Base-by-base conservation (phyloP, 2,797 vertebrate genomes). In the Echeneis naucrates region DNA sequence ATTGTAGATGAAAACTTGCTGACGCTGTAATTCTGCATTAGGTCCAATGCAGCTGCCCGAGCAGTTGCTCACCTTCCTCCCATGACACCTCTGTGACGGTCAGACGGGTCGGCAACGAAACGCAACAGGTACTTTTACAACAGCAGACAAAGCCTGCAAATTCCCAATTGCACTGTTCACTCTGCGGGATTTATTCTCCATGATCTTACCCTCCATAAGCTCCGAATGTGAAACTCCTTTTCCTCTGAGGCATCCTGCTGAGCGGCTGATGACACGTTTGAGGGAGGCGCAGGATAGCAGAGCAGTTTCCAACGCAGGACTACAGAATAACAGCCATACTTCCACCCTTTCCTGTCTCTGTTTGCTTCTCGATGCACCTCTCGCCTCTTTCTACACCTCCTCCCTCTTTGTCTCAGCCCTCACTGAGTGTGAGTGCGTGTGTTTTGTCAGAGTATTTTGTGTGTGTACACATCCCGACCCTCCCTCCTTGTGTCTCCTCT, bases 221-320 rank as follows among this genome's bases (percentile, higher is more conserved):
- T 83, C 95, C 95, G 53, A 95, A 94, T 52, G 95, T 94, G 85
- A 92, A 94, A 73, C 93, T 94, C 80, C 94, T 90, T 74, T 93
- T 94, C 79, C 94, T 93, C 58, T 90, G 90, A 85, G 92, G 73
- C 94, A 95, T 95, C 71, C 65, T 88, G 81, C 71, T 48, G 71
- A 57, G 32, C 2, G 27, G 75, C 32, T 62, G 86, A 75, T 51
- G 79, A 78, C 68, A 52, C 50, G 57, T 76, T 76, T 65, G 61
- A n/a, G 64, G 48, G 48, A 35, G 56, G 45, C 7, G 60, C 47
- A 54, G 72, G 38, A 47, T 47, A 68, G 64, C 62, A 10, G 38
- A 17, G 72, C 65, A 71, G 50, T 63, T 75, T 24, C 60, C 68
- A 54, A 19, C 67, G 44, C 44, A 0, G 50, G 27, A 59, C 69